Percentiles rank a stretch among this genome's conserved stretches.
Conservation (phyloP, 2,113 vertebrate species). For the Tragelaphus buxtoni region DNA sequence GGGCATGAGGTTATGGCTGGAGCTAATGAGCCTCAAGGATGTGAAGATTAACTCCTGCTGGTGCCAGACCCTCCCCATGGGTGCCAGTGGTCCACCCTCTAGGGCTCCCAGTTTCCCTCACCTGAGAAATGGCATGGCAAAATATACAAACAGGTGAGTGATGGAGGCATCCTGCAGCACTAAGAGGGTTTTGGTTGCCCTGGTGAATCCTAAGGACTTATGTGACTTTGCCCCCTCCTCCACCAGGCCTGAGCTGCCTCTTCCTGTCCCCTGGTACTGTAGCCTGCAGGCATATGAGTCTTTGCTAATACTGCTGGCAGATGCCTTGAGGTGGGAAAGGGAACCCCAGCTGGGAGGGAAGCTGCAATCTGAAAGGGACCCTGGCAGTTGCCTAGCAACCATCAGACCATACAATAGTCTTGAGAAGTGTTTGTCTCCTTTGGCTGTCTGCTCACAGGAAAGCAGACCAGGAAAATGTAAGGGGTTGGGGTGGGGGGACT, state of each 20-base stretch:
- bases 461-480: neutral
- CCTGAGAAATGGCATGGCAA: slow-evolving; percentile 26
- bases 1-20: neutral
- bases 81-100: neutral
- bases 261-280: neutral
- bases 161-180: slow-evolving; percentile 15
- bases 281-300: slow-evolving; percentile 38
- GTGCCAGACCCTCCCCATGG: neutral
- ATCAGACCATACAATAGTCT: neutral
- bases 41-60: neutral
- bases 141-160: slow-evolving; percentile 25
- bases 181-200: slow-evolving; percentile 5
- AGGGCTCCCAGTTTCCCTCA: neutral
- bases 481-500: neutral
- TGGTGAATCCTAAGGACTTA: neutral
- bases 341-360: neutral
- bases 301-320: slow-evolving; percentile 23
- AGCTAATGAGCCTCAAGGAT: neutral
- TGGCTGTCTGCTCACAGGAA: neutral
- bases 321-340: neutral
- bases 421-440: neutral
- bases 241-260: neutral
- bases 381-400: neutral
- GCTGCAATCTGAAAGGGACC: neutral
- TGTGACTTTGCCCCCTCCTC: neutral